Conservation (phyloP, 2,797 vertebrate species). For the Coccyzus lansbergi region DNA sequence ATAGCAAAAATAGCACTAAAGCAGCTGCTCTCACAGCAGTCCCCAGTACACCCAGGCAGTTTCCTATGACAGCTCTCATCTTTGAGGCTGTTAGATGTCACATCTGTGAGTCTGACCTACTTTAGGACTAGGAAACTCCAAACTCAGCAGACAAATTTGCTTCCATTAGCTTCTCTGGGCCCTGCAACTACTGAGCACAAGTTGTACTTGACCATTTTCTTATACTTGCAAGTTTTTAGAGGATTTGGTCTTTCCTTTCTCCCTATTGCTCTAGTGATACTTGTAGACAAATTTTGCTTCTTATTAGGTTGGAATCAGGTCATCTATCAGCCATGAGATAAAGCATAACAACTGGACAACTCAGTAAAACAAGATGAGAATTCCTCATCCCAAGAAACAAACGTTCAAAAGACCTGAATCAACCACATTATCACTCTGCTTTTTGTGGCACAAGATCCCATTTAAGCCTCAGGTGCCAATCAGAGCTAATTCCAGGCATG, state of each 20-base stretch:
- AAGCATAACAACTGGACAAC: background rate
- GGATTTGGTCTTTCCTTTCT: background rate
- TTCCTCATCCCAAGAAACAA: background rate
- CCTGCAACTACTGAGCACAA: background rate
- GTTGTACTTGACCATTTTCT: background rate
- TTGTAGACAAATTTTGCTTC: background rate
- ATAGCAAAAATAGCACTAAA: background rate
- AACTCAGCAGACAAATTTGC: background rate
- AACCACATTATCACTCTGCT: accelerated
- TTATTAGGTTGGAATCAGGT: background rate
- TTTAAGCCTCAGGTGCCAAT: background rate
- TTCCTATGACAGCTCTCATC: background rate
- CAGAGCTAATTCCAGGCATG: background rate
- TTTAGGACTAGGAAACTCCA: background rate
- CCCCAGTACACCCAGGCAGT: background rate
- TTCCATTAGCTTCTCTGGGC: background rate
- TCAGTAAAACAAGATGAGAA: background rate
- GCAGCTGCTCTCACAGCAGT: background rate
- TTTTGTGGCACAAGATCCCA: background rate
- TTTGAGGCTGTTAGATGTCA: background rate
- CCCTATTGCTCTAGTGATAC: background rate
- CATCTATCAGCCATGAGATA: background rate
- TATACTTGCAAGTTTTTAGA: background rate
- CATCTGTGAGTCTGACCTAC: background rate
- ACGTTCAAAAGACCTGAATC: background rate